Percentiles rank a stretch among this genome's conserved stretches.
These are phyloP conservation scores for Solenopsis fugax DNA, from an alignment of 1,140 invertebrate species.

Conservation along the genomic window DNA sequence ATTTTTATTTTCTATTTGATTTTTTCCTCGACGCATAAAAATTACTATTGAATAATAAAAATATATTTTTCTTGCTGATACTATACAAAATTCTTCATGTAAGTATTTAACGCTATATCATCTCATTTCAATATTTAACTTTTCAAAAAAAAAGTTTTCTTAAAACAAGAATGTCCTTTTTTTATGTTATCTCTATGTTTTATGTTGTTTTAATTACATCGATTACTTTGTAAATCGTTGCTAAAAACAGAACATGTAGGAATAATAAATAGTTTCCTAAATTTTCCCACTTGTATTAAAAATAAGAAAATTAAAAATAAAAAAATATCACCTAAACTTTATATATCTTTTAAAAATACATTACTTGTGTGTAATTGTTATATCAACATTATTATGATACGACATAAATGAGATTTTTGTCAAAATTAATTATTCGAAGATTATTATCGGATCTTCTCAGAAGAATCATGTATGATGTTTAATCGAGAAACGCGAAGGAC, in stretches of 20 bases:
- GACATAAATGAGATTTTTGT: background rate
- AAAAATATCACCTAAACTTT: background rate
- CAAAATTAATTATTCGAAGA: constrained; percentile 2
- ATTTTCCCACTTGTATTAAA: background rate
- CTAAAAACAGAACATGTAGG: background rate
- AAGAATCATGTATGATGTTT: constrained; percentile 30
- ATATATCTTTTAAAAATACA: background rate
- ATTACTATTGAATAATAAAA: too few relatives aligned
- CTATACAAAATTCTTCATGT: too few relatives aligned
- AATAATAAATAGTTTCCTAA: background rate
- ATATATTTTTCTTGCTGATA: too few relatives aligned
- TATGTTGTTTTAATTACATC: constrained; percentile 11
- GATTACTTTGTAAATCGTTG: constrained; percentile 35
- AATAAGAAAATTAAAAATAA: background rate
- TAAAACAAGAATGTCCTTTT: background rate
- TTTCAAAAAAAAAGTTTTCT: too few relatives aligned
- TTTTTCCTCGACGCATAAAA: too few relatives aligned
- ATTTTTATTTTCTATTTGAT: too few relatives aligned
- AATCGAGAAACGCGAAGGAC: background rate
- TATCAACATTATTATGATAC: too few relatives aligned
- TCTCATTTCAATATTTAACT: too few relatives aligned
- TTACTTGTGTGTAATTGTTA: background rate
- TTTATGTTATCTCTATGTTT: background rate
- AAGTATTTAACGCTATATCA: too few relatives aligned
- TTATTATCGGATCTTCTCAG: constrained; percentile 22